Percentiles rank a stretch among this genome's conserved stretches.
Conservation (phyloP, 2,113 vertebrate genomes). For the Casuarius casuarius region DNA sequence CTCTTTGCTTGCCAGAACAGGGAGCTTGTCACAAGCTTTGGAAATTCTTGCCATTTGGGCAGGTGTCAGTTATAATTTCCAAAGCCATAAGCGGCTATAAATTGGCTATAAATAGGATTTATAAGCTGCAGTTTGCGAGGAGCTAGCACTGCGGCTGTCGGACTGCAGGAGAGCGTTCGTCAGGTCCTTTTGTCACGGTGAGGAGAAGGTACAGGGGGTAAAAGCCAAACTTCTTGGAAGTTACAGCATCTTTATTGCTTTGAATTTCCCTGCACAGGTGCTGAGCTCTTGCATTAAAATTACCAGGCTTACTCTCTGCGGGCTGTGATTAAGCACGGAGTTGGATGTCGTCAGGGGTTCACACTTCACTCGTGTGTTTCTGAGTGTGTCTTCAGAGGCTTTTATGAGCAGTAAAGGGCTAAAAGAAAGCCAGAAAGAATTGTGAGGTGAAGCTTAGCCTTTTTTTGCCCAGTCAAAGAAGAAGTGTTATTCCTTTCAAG, state of each 20-base stretch:
- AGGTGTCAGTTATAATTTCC: slow-evolving; percentile 14
- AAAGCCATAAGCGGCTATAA: background rate
- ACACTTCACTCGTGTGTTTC: background rate
- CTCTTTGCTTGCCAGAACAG: background rate
- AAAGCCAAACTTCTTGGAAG: background rate
- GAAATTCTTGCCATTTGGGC: background rate
- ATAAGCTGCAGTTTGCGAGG: background rate
- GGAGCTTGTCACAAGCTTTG: background rate
- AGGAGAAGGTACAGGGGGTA: background rate
- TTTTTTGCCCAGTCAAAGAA: slow-evolving; percentile 27
- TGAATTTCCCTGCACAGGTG: background rate
- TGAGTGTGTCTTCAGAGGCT: background rate
- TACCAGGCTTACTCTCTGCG: background rate
- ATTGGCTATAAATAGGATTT: background rate
- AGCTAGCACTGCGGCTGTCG: background rate
- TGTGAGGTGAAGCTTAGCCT: background rate
- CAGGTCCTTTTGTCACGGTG: background rate
- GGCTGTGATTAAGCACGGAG: background rate
- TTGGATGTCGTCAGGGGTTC: background rate
- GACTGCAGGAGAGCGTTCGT: background rate
- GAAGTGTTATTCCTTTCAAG: slow-evolving; percentile 19
- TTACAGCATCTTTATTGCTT: background rate
- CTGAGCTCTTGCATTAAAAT: slow-evolving; percentile 2
- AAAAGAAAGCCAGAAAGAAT: slow-evolving; percentile 1
- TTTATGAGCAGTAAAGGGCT: background rate